These are phyloP conservation scores for Taeniopygia guttata DNA, from an alignment of 2,797 vertebrate species.

Conservation along the genomic window DNA sequence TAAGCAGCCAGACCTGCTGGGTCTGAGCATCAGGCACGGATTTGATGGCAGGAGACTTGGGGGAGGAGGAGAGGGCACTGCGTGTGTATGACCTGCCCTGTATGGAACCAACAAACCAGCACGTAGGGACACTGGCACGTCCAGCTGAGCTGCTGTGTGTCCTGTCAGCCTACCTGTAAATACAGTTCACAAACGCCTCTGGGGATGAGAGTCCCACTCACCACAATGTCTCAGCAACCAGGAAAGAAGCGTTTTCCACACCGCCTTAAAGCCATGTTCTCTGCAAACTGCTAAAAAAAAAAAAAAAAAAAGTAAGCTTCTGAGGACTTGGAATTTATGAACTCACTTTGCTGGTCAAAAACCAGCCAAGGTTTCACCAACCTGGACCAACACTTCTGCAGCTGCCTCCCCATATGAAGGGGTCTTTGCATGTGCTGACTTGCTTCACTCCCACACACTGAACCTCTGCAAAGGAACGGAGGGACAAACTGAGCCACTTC, in stretches of 20 bases:
- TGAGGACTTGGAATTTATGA: neutral
- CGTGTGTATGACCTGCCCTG: no score
- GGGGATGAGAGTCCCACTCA: rapidly evolving
- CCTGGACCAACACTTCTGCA: neutral
- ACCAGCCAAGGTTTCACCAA: neutral
- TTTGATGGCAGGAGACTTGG: neutral
- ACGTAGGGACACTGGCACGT: rapidly evolving
- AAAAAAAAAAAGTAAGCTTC: neutral
- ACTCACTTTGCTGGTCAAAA: neutral
- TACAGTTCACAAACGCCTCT: rapidly evolving
- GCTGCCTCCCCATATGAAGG: rapidly evolving
- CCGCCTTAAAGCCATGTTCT: neutral
- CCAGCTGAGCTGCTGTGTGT: neutral
- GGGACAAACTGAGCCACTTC: neutral
- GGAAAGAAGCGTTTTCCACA: neutral
- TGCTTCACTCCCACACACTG: neutral
- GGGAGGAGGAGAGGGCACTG: neutral
- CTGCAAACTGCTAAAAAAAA: neutral
- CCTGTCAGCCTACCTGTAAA: neutral
- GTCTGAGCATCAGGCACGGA: neutral
- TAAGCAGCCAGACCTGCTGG: neutral
- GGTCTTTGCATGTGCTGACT: neutral
- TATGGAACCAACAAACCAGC: neutral
- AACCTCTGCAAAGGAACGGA: neutral
- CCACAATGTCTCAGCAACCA: neutral